These are phyloP conservation scores for Hippoglossus hippoglossus DNA, from an alignment of 2,797 vertebrate genomes.

Conservation along the genomic window DNA sequence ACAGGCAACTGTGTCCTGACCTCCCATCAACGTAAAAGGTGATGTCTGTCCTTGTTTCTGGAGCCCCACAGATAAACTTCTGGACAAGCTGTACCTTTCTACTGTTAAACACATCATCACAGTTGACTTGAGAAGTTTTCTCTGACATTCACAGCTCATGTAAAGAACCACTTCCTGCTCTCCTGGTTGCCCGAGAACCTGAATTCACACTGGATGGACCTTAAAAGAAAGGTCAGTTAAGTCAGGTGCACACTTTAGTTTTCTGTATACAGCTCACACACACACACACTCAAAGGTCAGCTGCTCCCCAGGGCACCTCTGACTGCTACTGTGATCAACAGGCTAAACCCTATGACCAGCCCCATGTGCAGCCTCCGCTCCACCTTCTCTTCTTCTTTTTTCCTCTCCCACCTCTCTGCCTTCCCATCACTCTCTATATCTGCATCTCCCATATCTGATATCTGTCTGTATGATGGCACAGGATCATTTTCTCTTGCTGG, in stretches of 20 bases:
- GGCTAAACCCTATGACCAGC: slow-evolving; percentile 45
- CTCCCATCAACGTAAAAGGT: too few relatives aligned
- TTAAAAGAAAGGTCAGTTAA: slow-evolving; percentile 74
- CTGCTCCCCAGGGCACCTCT: slow-evolving; percentile 56
- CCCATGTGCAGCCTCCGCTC: slow-evolving; percentile 10
- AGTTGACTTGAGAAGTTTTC: slow-evolving; percentile 4
- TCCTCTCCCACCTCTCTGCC: slow-evolving; percentile 10
- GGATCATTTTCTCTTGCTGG: slow-evolving; percentile 33
- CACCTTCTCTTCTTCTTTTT: slow-evolving; percentile 16
- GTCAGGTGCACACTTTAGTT: slow-evolving; percentile 58
- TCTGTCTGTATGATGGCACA: slow-evolving; percentile 17
- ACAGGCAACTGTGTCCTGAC: background rate
- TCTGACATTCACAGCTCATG: slow-evolving; percentile 6
- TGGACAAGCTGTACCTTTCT: background rate
- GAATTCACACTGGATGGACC: slow-evolving; percentile 36
- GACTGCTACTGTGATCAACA: slow-evolving; percentile 72
- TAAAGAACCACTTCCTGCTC: background rate
- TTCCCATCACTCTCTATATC: slow-evolving; percentile 18
- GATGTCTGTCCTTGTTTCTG: too few relatives aligned
- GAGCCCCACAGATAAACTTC: background rate
- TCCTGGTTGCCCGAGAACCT: slow-evolving; percentile 17
- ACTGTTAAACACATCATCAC: background rate
- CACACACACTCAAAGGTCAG: slow-evolving; percentile 68
- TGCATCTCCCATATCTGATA: slow-evolving; percentile 14
- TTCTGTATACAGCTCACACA: slow-evolving; percentile 50